Conservation (phyloP, 2,888 invertebrate genomes). For the Chirona hameri region DNA sequence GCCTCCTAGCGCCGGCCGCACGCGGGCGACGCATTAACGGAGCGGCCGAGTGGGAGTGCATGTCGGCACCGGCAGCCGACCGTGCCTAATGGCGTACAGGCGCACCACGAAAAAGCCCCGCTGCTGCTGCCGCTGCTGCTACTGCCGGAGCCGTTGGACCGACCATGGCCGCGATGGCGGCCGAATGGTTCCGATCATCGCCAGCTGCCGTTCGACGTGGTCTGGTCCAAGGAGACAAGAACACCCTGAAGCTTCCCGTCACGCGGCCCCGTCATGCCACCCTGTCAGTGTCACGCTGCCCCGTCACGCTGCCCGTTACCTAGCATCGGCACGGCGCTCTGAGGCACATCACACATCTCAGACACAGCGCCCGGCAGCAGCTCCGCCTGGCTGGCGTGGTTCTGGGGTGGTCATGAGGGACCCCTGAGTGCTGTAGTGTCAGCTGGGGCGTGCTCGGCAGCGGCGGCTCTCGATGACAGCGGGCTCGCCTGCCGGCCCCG, state of each 20-base stretch:
- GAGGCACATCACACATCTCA: background rate
- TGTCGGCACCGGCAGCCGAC: background rate
- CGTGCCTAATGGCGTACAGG: conserved; percentile 1
- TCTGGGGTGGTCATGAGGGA: too few relatives aligned
- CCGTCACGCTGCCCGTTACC: background rate
- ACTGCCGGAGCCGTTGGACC: too few relatives aligned
- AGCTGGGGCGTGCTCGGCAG: too few relatives aligned
- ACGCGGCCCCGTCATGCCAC: background rate
- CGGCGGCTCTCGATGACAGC: too few relatives aligned
- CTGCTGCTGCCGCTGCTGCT: background rate
- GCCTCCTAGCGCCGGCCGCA: too few relatives aligned
- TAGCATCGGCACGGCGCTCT: background rate
- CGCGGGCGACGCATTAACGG: background rate
- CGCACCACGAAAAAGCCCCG: background rate
- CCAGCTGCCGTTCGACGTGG: too few relatives aligned
- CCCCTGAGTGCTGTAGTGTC: too few relatives aligned
- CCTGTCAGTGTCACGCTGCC: background rate
- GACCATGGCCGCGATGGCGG: too few relatives aligned
- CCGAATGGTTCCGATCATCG: too few relatives aligned
- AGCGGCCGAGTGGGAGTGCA: background rate
- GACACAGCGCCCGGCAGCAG: background rate
- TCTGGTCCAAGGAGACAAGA: too few relatives aligned
- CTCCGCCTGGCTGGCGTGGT: too few relatives aligned
- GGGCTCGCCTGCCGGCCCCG: too few relatives aligned
- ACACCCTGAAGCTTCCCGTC: background rate